Evolutionary conservation across 2,113 vertebrate species (phyloP).

Genomic region (Tupaia tana): DNA sequence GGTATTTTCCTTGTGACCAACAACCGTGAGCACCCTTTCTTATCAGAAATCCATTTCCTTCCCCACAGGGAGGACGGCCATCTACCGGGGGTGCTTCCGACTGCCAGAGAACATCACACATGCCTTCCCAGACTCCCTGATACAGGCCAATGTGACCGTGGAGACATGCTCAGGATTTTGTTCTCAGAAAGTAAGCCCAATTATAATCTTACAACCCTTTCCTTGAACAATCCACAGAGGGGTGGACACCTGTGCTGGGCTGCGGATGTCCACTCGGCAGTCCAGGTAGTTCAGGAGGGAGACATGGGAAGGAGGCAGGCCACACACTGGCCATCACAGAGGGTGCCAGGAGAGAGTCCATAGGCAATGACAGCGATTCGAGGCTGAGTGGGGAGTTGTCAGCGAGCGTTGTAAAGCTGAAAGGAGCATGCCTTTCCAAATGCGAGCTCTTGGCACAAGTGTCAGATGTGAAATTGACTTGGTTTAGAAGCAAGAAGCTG

Average conservation of each 20-base stretch:
- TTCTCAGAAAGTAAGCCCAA: constrained; percentile 93
- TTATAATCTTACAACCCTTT: constrained; percentile 8
- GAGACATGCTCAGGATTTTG: constrained; percentile 95
- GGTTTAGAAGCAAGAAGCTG: constrained; percentile 19
- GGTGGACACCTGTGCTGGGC: rapidly evolving
- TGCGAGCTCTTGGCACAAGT: neutral
- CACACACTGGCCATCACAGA: rapidly evolving
- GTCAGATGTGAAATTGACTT: constrained; percentile 42
- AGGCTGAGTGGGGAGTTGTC: neutral
- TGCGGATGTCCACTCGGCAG: neutral
- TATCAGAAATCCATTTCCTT: constrained; percentile 80
- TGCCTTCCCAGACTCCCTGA: constrained; percentile 88
- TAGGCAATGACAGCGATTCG: rapidly evolving
- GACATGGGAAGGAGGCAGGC: neutral
- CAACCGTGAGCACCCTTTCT: neutral
- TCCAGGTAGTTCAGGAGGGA: rapidly evolving
- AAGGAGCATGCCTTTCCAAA: neutral
- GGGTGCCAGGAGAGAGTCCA: neutral
- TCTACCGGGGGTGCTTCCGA: constrained; percentile 94
- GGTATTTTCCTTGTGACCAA: constrained; percentile 30
- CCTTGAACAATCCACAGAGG: neutral
- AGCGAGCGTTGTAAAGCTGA: neutral
- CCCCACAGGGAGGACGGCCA: constrained; percentile 91
- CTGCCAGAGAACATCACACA: constrained; percentile 88
- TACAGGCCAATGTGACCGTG: constrained; percentile 90